phyloP scores from a whole-genome alignment of 2,888 invertebrate species.

The Gortyna flavago region DNA sequence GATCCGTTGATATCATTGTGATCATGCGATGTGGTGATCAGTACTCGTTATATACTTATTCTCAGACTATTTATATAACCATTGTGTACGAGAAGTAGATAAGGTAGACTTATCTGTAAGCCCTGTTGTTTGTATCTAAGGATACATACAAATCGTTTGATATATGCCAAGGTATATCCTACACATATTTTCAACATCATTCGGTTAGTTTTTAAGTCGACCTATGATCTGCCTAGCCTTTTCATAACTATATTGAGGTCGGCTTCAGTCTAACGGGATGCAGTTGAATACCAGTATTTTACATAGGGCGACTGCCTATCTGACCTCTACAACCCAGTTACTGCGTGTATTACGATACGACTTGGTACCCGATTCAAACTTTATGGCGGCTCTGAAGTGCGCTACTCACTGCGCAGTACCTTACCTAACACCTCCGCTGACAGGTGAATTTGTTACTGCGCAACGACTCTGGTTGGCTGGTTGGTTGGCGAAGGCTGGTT shows the following conservation, averaged over 20 bases:
- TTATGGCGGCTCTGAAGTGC: no score
- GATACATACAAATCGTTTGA: background rate
- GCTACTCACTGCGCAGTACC: no score
- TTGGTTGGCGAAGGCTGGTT: no score
- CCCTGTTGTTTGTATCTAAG: constrained; percentile 25
- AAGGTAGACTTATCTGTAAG: constrained; percentile 13
- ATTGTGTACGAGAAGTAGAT: constrained; percentile 41
- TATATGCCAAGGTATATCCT: background rate
- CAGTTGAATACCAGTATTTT: background rate
- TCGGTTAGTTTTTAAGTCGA: background rate
- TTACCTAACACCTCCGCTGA: no score
- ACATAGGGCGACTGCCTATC: background rate
- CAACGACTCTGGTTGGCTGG: no score
- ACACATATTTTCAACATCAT: background rate
- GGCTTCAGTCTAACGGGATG: no score
- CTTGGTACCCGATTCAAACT: background rate
- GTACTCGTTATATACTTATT: constrained; percentile 36
- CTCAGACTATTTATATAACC: constrained; percentile 55
- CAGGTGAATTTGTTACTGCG: no score
- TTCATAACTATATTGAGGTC: background rate
- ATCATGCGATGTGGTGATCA: constrained; percentile 56
- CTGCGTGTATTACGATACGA: background rate
- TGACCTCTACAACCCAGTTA: background rate
- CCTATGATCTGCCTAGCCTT: background rate
- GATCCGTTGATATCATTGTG: constrained; percentile 57